Evolutionary conservation across 2,113 vertebrate species (phyloP), one percentile per base, ranked within the genome.

Genomic region (Euleptes europaea): DNA sequence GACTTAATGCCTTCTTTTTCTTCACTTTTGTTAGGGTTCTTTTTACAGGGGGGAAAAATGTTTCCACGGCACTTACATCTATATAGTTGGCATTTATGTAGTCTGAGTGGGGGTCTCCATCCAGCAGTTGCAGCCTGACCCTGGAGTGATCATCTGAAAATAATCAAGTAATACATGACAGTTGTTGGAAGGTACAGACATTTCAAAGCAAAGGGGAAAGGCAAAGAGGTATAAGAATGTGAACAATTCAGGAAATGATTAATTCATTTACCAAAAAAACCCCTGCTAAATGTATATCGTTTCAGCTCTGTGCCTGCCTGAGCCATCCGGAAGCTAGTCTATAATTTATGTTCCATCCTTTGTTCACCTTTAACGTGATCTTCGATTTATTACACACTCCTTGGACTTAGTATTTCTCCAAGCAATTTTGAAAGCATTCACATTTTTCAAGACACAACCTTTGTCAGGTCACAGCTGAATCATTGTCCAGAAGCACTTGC

Each of bases 31-130:
- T 44, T 79, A 65, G 2, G 14, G 15, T 33, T 70, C 31, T 31
- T 72, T 72, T 17, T 4, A 28, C 19, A 78, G 49, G 33, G 49
- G 33, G 44, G 9, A 44, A 19, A 51, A 31, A 54, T 5, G 33
- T 2, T 79, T 71, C 82, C 80, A 1, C 28, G 38, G 78, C 71
- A 95, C 98, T 99, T 93, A 99, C 98, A 0, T 99, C 98, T 2
- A 99, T 99, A 84, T 99, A 99, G 91, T 99, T 99, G 94, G 98
- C 98, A n/a, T 99, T 99, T 92, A 99, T 99, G 93, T 99, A 99
- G 96, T 99, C 98, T 0, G 98, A 99, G 94, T 99, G 98, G 5
- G 98, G 98, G 95, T 99, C 98, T 91, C 98, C 98, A 40, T 99
- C 98, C 94, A 98, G 95, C 90, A 97, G 97, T 89, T 99, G 98